Evolutionary conservation across 2,113 vertebrate genomes (phyloP).

Genomic region (Pardalotus punctatus): DNA sequence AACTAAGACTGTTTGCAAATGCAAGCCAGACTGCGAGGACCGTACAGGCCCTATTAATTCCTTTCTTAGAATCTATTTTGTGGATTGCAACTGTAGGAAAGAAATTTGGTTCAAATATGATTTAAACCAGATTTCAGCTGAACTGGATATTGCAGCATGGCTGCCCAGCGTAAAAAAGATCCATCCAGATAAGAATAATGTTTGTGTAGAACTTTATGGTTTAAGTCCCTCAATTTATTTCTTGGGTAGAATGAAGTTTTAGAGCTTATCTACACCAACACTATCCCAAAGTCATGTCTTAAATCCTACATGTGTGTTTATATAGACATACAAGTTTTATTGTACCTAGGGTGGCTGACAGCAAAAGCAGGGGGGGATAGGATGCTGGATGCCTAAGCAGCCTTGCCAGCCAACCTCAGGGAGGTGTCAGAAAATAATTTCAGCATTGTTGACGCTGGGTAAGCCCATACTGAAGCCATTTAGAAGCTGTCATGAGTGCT

Average conservation of each 20-base stretch:
- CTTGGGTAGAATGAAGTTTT: neutral
- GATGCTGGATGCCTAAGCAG: neutral
- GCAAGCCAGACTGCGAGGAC: neutral
- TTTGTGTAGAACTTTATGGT: neutral
- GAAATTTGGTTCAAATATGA: neutral
- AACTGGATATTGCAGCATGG: neutral
- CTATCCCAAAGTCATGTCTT: neutral
- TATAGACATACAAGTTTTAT: neutral
- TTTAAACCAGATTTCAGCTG: neutral
- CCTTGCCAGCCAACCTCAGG: neutral
- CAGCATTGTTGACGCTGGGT: neutral
- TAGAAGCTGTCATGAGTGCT: neutral
- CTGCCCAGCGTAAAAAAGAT: neutral
- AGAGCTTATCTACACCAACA: neutral
- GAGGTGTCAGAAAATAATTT: neutral
- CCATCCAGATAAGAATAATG: neutral
- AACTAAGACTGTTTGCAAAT: neutral
- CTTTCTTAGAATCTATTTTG: neutral
- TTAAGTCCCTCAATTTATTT: neutral
- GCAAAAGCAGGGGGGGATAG: neutral
- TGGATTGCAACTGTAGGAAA: neutral
- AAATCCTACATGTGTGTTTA: neutral
- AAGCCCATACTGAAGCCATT: neutral
- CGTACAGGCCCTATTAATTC: neutral
- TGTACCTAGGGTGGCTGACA: neutral